A percentile compares a stretch with the other conserved stretches of the same genome.
Evolutionary conservation across 2,113 vertebrate genomes (phyloP).

Genomic region (Mus pahari): DNA sequence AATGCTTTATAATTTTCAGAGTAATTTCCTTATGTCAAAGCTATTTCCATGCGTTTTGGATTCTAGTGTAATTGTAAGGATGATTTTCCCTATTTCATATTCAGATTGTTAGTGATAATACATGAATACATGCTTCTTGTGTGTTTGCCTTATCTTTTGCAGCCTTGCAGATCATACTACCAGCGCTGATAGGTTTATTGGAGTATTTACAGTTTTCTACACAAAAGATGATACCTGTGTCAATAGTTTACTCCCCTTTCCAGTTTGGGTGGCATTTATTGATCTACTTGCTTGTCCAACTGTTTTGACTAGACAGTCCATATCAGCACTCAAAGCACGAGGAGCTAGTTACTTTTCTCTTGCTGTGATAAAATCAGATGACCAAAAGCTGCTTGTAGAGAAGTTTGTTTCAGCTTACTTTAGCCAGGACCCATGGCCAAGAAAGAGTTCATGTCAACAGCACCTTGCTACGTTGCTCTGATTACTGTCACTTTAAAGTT

Average conservation of each 20-base stretch:
- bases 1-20: background rate
- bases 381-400: background rate
- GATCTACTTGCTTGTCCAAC: background rate
- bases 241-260: background rate
- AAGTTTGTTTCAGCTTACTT: background rate
- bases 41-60: background rate
- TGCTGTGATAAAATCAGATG: background rate
- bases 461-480: background rate
- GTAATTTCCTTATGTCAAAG: background rate
- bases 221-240: background rate
- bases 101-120: background rate
- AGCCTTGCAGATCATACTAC: background rate
- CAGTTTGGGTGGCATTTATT: background rate
- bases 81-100: background rate
- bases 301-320: background rate
- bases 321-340: background rate
- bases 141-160: background rate
- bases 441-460: background rate
- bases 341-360: background rate
- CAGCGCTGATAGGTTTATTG: background rate
- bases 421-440: background rate
- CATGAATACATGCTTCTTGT: background rate
- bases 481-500: background rate
- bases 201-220: background rate
- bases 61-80: background rate